Percentiles rank a stretch among this genome's conserved stretches.
These are phyloP conservation scores for Acanthosoma haemorrhoidale DNA, from an alignment of 2,888 invertebrate genomes.

Conservation along the genomic window DNA sequence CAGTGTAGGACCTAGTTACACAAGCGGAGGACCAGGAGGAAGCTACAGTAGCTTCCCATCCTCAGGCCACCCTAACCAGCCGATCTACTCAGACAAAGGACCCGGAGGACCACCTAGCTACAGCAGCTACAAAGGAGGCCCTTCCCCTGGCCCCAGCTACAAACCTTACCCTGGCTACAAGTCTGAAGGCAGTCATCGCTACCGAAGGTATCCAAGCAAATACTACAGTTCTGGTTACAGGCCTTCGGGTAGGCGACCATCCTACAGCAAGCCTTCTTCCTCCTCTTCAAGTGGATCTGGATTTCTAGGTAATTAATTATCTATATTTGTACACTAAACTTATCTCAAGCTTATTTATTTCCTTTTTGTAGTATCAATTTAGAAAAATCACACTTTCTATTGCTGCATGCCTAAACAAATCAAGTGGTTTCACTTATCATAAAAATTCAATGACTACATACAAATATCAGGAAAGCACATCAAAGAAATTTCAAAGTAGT, in stretches of 20 bases:
- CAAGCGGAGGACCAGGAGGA: not conserved
- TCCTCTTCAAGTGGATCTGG: conserved; percentile 17
- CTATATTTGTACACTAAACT: no score
- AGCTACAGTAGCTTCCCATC: conserved; percentile 11
- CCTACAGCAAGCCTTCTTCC: conserved; percentile 6
- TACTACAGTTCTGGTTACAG: conserved; percentile 15
- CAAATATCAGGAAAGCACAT: no score
- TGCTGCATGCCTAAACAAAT: no score
- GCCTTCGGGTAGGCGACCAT: conserved; percentile 16
- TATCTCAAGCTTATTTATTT: no score
- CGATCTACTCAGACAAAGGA: not conserved
- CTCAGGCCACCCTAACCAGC: not conserved
- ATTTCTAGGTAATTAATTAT: conserved; percentile 22
- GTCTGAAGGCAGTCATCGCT: not conserved
- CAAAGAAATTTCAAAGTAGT: no score
- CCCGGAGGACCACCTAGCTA: conserved; percentile 14
- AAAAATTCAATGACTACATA: no score
- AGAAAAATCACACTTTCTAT: no score
- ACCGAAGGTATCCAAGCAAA: conserved; percentile 19
- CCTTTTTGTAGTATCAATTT: no score
- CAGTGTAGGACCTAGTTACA: not conserved
- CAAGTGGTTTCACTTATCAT: no score
- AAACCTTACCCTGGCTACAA: conserved; percentile 22
- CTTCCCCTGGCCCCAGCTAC: not conserved
- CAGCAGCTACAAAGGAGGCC: conserved; percentile 11